phyloP scores from a whole-genome alignment of 23 tunicate genomes.

The Halocynthia roretzi region DNA sequence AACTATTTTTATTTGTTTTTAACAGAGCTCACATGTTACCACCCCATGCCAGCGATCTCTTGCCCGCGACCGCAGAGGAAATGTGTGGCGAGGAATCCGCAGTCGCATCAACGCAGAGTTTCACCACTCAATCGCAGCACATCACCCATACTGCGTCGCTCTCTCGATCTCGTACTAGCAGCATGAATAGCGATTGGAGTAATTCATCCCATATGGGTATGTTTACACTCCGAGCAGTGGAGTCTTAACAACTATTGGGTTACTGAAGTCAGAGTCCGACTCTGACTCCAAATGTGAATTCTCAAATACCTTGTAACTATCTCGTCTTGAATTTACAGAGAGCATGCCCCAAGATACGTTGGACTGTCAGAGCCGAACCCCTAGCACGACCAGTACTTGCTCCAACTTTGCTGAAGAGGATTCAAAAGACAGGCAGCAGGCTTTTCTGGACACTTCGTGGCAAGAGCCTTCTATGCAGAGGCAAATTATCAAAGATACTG shows the following conservation, averaged over 20 bases:
- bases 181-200: conserved; percentile 81
- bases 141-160: no score
- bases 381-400: conserved; percentile 1
- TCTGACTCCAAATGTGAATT: not conserved
- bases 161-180: conserved; percentile 41
- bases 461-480: no score
- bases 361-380: not conserved
- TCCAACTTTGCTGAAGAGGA: not conserved
- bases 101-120: no score
- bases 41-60: no score
- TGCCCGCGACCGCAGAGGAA: no score
- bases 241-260: not conserved
- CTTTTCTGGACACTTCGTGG: no score
- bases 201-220: conserved; percentile 56
- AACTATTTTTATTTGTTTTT: no score
- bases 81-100: no score
- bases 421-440: not conserved
- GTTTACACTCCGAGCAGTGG: not conserved
- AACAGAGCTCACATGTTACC: no score
- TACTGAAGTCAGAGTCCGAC: not conserved
- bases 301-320: not conserved
- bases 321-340: not conserved
- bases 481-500: not conserved
- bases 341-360: no score
- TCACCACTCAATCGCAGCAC: no score